Percentiles rank a stretch among this genome's conserved stretches.
These are phyloP conservation scores for Slavum lentiscoides DNA, from an alignment of 2,888 invertebrate genomes.

Conservation along the genomic window DNA sequence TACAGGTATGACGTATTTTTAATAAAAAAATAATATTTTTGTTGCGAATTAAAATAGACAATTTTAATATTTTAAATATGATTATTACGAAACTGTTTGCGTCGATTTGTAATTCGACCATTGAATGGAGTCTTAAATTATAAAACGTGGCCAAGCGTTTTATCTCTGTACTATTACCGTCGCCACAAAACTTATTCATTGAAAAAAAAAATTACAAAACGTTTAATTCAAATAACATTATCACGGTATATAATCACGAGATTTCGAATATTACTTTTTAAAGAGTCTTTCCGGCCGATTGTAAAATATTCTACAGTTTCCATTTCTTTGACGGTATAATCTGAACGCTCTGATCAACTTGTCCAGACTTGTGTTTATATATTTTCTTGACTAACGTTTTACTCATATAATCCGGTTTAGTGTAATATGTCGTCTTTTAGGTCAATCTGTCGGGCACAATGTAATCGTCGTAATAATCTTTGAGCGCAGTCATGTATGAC, in stretches of 20 bases:
- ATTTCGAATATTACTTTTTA: slow-evolving; percentile 4
- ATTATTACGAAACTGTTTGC: slow-evolving; percentile 8
- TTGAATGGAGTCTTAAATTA: slow-evolving; percentile 48
- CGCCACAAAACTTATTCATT: slow-evolving; percentile 1
- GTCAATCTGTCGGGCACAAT: slow-evolving; percentile 73
- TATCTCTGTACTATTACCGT: background rate
- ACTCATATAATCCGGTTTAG: slow-evolving; percentile 66
- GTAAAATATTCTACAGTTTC: slow-evolving; percentile 7
- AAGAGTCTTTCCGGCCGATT: slow-evolving; percentile 5
- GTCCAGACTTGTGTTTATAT: slow-evolving; percentile 71
- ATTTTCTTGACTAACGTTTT: slow-evolving; percentile 59
- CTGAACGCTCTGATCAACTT: slow-evolving; percentile 60
- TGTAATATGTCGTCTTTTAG: slow-evolving; percentile 66
- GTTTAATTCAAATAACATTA: background rate
- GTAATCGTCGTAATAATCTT: slow-evolving; percentile 80
- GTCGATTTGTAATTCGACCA: slow-evolving; percentile 9
- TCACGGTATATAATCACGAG: too few relatives aligned
- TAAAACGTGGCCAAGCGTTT: slow-evolving; percentile 13
- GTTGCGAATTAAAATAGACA: too few relatives aligned
- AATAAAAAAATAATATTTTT: too few relatives aligned
- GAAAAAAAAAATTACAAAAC: background rate
- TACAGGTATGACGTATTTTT: too few relatives aligned
- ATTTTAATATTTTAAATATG: too few relatives aligned
- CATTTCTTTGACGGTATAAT: background rate
- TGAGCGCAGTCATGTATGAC: slow-evolving; percentile 73